Percentiles rank a stretch among this genome's conserved stretches.
phyloP scores from a whole-genome alignment of 2,888 invertebrate species.

The Epirrhoe alternata region DNA sequence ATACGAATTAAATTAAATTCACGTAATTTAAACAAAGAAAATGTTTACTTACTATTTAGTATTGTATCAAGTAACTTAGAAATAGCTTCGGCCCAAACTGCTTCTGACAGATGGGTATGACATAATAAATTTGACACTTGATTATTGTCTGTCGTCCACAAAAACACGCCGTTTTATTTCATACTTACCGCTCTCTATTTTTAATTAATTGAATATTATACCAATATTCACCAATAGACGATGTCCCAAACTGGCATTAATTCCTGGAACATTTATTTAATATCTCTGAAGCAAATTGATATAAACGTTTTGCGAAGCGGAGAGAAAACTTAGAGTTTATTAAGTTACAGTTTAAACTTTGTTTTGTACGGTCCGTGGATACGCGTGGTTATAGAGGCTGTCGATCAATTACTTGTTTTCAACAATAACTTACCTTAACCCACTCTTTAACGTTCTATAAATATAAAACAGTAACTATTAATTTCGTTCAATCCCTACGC shows the following conservation, averaged over 20 bases:
- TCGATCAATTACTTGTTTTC: slow-evolving; percentile 29
- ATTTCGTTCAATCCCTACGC: no score
- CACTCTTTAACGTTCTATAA: neutral
- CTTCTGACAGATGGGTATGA: no score
- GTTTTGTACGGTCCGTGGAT: slow-evolving; percentile 38
- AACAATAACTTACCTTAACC: neutral
- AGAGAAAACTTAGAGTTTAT: slow-evolving; percentile 57
- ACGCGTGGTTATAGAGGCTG: slow-evolving; percentile 31
- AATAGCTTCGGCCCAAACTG: no score
- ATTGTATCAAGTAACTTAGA: no score
- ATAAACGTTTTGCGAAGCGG: slow-evolving; percentile 60
- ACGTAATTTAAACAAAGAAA: no score
- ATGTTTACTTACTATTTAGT: no score
- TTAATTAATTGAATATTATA: no score
- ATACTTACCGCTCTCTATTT: no score
- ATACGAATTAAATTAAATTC: neutral
- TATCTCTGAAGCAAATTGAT: slow-evolving; percentile 68
- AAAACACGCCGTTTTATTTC: no score
- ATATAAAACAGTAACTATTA: no score
- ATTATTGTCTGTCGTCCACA: no score
- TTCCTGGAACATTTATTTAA: slow-evolving; percentile 56
- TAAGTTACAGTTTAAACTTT: slow-evolving; percentile 63
- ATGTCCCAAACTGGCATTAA: slow-evolving; percentile 7
- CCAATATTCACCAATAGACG: neutral
- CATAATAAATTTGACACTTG: no score